phyloP scores from a whole-genome alignment of 2,113 vertebrate species.

The Datnioides undecimradiatus region DNA sequence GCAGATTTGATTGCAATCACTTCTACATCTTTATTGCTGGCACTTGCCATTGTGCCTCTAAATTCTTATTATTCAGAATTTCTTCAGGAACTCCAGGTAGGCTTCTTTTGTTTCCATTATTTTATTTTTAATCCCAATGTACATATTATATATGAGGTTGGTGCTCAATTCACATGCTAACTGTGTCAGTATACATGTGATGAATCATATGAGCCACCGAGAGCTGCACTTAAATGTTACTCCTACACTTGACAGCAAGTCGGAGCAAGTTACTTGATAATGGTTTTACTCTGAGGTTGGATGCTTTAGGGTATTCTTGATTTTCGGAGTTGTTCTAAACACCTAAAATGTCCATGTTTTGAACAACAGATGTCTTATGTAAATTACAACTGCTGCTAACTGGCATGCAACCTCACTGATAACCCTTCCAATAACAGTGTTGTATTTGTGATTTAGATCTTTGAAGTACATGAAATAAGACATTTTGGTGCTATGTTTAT shows the following conservation, averaged over 20 bases:
- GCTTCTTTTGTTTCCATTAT: background rate
- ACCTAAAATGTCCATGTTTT: background rate
- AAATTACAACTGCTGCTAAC: background rate
- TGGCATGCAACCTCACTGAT: background rate
- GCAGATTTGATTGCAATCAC: constrained; percentile 31
- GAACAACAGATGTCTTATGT: constrained; percentile 1
- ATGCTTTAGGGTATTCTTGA: no score
- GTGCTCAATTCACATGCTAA: background rate
- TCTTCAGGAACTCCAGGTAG: background rate
- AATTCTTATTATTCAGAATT: background rate
- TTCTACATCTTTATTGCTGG: background rate
- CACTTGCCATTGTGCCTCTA: no score
- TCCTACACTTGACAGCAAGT: background rate
- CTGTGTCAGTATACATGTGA: background rate
- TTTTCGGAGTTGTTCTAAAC: background rate
- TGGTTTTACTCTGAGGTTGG: background rate
- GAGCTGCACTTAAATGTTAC: background rate
- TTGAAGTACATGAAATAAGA: background rate
- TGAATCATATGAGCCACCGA: background rate
- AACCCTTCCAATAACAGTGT: background rate
- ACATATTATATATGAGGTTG: background rate
- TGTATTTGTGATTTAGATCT: background rate
- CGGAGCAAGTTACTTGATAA: background rate
- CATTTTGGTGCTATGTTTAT: background rate
- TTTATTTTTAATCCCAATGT: background rate